These are phyloP conservation scores for Lycaon pictus DNA, from an alignment of 2,113 vertebrate genomes.

Conservation along the genomic window DNA sequence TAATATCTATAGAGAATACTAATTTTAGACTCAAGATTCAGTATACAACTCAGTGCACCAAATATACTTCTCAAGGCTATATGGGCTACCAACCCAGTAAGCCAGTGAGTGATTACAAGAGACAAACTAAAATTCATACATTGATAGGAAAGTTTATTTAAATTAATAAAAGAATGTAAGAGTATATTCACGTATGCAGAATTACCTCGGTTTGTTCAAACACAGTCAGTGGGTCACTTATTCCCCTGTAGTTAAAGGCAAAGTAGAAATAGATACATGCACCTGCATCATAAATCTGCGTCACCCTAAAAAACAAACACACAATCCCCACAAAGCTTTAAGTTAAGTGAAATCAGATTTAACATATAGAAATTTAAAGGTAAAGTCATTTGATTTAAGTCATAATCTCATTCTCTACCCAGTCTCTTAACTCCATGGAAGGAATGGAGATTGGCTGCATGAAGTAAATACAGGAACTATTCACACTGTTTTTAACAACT, in stretches of 20 bases:
- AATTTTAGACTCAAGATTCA: conserved; percentile 51
- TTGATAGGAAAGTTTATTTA: conserved; percentile 11
- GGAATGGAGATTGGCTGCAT: background rate
- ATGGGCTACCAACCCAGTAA: background rate
- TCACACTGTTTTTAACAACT: background rate
- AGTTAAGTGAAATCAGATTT: conserved; percentile 80
- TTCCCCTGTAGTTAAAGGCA: conserved; percentile 99
- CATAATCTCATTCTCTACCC: conserved; percentile 6
- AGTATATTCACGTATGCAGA: conserved; percentile 35
- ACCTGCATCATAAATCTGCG: conserved; percentile 97
- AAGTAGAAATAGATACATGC: conserved; percentile 99
- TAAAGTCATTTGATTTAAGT: conserved; percentile 62
- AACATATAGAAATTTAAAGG: conserved; percentile 63
- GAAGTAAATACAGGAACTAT: background rate
- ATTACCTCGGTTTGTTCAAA: conserved; percentile 98
- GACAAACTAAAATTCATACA: conserved; percentile 57
- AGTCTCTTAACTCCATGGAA: background rate
- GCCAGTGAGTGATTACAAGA: background rate
- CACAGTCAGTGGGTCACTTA: conserved; percentile 95
- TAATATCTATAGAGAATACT: background rate
- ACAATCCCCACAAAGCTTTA: conserved; percentile 61
- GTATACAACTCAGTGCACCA: background rate
- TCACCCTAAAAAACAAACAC: conserved; percentile 92
- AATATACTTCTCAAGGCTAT: conserved; percentile 1
- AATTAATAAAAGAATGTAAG: conserved; percentile 37